Base-by-base conservation (phyloP, 1,140 invertebrate genomes). In the Drosophila kohkoa region DNA sequence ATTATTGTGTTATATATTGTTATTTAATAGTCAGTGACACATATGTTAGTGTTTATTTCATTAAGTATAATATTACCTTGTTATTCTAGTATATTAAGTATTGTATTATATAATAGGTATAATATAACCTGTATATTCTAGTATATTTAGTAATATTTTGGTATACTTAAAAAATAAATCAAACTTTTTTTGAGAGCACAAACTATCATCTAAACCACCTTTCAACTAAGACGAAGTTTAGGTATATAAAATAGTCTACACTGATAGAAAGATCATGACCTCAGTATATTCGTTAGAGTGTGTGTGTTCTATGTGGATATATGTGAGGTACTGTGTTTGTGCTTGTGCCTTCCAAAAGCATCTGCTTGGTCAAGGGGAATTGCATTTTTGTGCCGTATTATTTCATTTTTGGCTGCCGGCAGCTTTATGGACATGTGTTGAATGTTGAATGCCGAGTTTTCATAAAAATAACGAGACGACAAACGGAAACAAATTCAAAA, bases 351-450 rank as follows among this genome's bases (percentile, higher is more conserved):
- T 35, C 28, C 51, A 54, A 54, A 54, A n/a, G n/a, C 57, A 30
- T 30, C 1, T 32, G 25, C n/a, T 25, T 48, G n/a, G 32, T 41
- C 55, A 41, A 48, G 16, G 45, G n/a, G 30, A 59, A 68, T 59
- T 68, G 65, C 65, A 68, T 51, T 68, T 59, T 20, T 59, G 46
- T 68, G 32, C 20, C 13, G 25, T 51, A 68, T 68, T 59, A 51
- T 59, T 58, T 68, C 25, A 59, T 51, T 59, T 68, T 25, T 8
- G 57, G 32, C 52, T 67, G 41, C 16, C 15, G 54, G 30, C 65
- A 30, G 55, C 30, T 32, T 59, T 67, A 32, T 45, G 46, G 66
- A 73, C 64, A 66, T 73, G 55, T 73, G 70, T 72, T 66, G 49
- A 41, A 54, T 38, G 45, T 30, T 30, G 13, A 60, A 59, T 54